phyloP scores from a whole-genome alignment of 2,113 vertebrate genomes.

The Macrotis lagotis region DNA sequence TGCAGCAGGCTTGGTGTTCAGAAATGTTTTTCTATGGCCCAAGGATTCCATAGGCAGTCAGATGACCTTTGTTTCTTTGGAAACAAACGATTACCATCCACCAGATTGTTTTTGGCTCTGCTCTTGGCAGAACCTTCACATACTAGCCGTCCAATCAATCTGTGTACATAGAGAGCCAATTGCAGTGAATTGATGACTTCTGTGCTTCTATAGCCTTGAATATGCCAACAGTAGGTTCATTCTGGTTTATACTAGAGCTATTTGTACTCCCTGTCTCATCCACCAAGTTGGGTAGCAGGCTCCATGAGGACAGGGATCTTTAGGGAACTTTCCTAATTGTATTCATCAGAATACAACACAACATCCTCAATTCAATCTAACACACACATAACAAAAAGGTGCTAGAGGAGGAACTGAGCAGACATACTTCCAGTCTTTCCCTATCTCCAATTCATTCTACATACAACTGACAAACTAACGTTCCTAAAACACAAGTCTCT shows the following conservation, averaged over 20 bases:
- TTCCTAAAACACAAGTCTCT: neutral
- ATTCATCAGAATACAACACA: neutral
- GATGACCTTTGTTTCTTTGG: neutral
- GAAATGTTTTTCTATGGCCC: neutral
- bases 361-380: neutral
- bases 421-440: neutral
- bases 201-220: neutral
- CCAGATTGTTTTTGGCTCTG: neutral
- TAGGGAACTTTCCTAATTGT: neutral
- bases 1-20: neutral
- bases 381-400: neutral
- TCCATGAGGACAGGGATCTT: neutral
- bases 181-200: neutral
- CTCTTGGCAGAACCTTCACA: neutral
- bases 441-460: neutral
- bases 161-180: neutral
- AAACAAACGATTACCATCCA: neutral
- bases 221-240: neutral
- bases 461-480: neutral
- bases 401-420: neutral
- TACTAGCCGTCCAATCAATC: neutral
- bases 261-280: neutral
- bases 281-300: neutral
- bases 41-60: neutral
- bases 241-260: neutral